phyloP scores from a whole-genome alignment of 2,113 vertebrate species.

The Pseudopodoces humilis region DNA sequence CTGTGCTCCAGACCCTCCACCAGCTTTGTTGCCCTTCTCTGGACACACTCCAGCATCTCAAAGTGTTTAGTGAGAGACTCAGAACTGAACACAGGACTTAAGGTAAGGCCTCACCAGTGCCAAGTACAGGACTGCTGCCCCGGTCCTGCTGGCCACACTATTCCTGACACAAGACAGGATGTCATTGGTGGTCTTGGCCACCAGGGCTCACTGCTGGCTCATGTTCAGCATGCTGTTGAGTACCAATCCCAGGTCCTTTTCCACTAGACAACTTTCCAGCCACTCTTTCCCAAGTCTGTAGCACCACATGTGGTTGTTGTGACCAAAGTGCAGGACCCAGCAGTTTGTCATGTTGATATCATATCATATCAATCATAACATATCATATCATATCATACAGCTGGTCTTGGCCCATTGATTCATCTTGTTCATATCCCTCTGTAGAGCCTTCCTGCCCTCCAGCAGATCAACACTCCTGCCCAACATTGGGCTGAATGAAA shows the following conservation, averaged over 20 bases:
- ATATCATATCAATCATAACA: no score
- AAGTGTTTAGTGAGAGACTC: neutral
- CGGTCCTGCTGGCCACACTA: neutral
- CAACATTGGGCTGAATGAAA: neutral
- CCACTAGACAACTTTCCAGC: neutral
- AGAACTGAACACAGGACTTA: neutral
- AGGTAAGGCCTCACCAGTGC: accelerated
- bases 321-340: neutral
- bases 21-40: neutral
- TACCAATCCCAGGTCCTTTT: neutral
- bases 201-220: neutral
- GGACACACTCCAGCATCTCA: neutral
- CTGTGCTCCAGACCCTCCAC: neutral
- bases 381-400: neutral
- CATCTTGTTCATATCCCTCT: neutral
- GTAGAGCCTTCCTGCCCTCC: neutral
- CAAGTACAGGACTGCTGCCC: neutral
- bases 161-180: neutral
- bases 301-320: neutral
- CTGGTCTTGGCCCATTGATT: neutral
- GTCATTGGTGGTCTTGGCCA: neutral
- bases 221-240: neutral
- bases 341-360: neutral
- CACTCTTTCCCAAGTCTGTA: neutral
- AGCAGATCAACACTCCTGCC: neutral